Evolutionary conservation across 2,113 vertebrate genomes (phyloP).

Genomic region (Leucosticte australis): DNA sequence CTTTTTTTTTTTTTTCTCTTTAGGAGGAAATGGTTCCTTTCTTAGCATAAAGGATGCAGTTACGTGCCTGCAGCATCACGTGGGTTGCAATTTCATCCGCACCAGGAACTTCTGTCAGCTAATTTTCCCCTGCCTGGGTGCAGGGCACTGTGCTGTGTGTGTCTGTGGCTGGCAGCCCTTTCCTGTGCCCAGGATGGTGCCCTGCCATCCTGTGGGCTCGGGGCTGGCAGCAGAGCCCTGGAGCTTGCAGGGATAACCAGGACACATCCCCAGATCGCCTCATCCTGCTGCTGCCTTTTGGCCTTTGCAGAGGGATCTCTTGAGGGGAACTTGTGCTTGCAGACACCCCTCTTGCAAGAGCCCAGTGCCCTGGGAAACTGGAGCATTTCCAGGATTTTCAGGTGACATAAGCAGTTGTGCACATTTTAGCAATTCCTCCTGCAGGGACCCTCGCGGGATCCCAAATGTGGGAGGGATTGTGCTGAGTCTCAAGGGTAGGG

Average conservation of each 20-base stretch:
- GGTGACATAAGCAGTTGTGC: not conserved
- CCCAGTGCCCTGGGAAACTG: not conserved
- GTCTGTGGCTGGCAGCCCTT: not conserved
- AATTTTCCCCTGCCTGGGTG: not conserved
- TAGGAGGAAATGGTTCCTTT: conserved; percentile 60
- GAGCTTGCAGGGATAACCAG: not conserved
- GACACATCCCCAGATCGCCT: fast-evolving
- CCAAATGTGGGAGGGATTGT: not conserved
- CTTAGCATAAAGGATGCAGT: conserved; percentile 63
- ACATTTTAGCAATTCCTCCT: not conserved
- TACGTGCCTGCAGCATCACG: conserved; percentile 34
- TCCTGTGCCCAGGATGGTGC: not conserved
- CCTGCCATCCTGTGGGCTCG: fast-evolving
- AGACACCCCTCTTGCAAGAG: not conserved
- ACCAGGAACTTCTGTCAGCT: conserved; percentile 50
- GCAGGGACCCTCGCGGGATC: not conserved
- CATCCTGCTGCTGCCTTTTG: not conserved
- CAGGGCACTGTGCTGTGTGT: not conserved
- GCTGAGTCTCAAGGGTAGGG: not conserved
- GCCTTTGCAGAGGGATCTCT: fast-evolving
- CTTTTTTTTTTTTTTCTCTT: not conserved
- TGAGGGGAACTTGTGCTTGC: not conserved
- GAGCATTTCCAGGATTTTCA: not conserved
- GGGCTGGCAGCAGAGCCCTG: not conserved
- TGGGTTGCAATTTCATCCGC: not conserved